Evolutionary conservation across 2,113 vertebrate species (phyloP).

Genomic region (Hiodon tergisus): DNA sequence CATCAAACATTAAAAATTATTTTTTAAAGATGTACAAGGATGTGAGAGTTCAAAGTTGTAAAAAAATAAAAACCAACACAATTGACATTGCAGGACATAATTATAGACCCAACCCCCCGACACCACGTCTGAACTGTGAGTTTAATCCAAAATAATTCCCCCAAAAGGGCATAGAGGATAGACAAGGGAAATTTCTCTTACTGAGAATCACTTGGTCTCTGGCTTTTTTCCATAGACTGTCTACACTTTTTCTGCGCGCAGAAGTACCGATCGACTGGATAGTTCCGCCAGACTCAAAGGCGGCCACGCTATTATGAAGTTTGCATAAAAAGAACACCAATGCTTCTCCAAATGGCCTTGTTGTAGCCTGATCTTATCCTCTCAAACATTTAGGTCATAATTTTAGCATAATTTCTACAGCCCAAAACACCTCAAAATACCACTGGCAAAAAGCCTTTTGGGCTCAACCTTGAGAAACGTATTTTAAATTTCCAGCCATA

Average conservation of each 20-base stretch:
- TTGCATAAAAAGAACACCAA: background rate
- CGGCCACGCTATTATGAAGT: background rate
- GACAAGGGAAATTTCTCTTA: background rate
- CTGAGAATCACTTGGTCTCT: background rate
- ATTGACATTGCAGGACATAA: slow-evolving; percentile 11
- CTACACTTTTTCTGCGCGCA: background rate
- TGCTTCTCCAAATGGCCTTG: background rate
- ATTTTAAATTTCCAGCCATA: no score
- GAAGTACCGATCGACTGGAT: background rate
- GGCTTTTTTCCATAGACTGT: no score
- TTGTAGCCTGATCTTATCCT: no score
- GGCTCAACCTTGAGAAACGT: no score
- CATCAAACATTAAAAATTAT: slow-evolving; percentile 15
- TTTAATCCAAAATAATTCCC: background rate
- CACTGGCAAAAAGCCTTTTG: no score
- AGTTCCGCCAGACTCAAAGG: background rate
- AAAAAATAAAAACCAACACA: slow-evolving; percentile 9
- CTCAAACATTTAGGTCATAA: no score
- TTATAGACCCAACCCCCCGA: slow-evolving; percentile 16
- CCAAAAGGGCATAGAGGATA: background rate
- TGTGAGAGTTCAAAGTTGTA: background rate
- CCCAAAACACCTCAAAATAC: no score
- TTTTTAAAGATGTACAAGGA: slow-evolving; percentile 15
- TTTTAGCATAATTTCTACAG: no score
- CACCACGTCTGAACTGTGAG: slow-evolving; percentile 14